Evolutionary conservation across 2,888 invertebrate genomes (phyloP), one percentile per base, ranked within the genome.

Genomic region (Mechanitis messenoides): DNA sequence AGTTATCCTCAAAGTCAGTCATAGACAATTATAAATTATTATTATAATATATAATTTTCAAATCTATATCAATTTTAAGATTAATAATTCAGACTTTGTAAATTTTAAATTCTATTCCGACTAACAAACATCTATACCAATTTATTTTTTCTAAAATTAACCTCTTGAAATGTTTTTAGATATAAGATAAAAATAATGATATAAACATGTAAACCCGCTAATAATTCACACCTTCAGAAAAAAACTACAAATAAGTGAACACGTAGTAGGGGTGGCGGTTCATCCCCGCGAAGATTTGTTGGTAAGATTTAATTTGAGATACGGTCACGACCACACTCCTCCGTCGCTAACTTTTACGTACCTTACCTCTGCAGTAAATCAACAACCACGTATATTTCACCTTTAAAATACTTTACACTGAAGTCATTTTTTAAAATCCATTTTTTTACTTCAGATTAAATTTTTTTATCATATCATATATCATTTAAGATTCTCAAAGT

Each of bases 291-390:
- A 85, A 87, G 86, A 88, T 87, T 87, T 86, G 85, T 87, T 83
- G 83, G 82, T 78, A 75, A 87, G 87, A 87, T 89, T 87, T 88
- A 87, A 88, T 88, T 87, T 87, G 83, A 88, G 87, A 87, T 88
- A 87, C 83, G 84, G 84, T 80, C 83, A 79, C 80, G 81, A 79
- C 78, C 82, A 81, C 82, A 80, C 79, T 74, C 75, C 73, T 74
- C 71, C 81, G 80, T 81, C 83, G 83, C 55, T 12, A 54, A 66
- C 61, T 59, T 61, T 63, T 61, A 59, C 61, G 55, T 57, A 46
- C 53, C 45, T 45, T 38, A 33, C 46, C 33, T 50, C 28, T 50
- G n/a, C 28, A 50, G 35, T 38, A 53, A 50, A 50, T 50, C 50
- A 50, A 50, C 50, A 31, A 31, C 9, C 31, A 9, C 50, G 28